Evolutionary conservation across 23 tunicate genomes (phyloP).

Genomic region (Halocynthia aurantium): DNA sequence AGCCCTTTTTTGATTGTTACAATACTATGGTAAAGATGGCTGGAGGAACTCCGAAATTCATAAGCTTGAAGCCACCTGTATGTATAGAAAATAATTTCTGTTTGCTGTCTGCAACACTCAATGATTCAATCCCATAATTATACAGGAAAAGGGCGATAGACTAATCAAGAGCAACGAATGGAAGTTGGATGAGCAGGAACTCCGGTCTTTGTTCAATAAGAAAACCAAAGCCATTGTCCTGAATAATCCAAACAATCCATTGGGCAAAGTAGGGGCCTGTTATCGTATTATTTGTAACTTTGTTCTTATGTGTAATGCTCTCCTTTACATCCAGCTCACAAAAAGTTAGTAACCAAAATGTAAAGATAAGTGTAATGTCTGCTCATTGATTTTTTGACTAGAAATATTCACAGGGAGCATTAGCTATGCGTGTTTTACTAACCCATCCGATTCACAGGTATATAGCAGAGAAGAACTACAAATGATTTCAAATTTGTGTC

Average conservation of each 20-base stretch:
- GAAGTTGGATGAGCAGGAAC: conserved; percentile 59
- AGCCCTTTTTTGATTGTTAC: conserved; percentile 98
- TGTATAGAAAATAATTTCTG: background rate
- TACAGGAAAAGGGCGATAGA: too few relatives aligned
- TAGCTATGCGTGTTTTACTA: too few relatives aligned
- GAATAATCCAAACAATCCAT: conserved; percentile 96
- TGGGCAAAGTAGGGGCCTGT: conserved; percentile 53
- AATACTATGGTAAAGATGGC: conserved; percentile 87
- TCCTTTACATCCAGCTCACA: too few relatives aligned
- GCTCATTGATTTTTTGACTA: too few relatives aligned
- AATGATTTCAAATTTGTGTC: conserved; percentile 69
- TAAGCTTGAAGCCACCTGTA: conserved; percentile 50
- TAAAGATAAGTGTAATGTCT: too few relatives aligned
- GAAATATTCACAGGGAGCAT: too few relatives aligned
- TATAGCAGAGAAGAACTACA: conserved; percentile 61
- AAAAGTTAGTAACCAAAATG: too few relatives aligned
- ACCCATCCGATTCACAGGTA: conserved; percentile 13
- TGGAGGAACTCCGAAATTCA: conserved; percentile 79
- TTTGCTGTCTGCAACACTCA: too few relatives aligned
- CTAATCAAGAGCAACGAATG: conserved; percentile 9
- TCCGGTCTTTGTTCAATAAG: conserved; percentile 53
- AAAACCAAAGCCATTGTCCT: conserved; percentile 91
- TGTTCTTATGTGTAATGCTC: too few relatives aligned
- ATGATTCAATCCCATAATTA: too few relatives aligned
- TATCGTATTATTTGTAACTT: too few relatives aligned